Percentiles rank a stretch among this genome's conserved stretches.
These are phyloP conservation scores for Podarcis lilfordi DNA, from an alignment of 2,797 vertebrate species.

Conservation along the genomic window DNA sequence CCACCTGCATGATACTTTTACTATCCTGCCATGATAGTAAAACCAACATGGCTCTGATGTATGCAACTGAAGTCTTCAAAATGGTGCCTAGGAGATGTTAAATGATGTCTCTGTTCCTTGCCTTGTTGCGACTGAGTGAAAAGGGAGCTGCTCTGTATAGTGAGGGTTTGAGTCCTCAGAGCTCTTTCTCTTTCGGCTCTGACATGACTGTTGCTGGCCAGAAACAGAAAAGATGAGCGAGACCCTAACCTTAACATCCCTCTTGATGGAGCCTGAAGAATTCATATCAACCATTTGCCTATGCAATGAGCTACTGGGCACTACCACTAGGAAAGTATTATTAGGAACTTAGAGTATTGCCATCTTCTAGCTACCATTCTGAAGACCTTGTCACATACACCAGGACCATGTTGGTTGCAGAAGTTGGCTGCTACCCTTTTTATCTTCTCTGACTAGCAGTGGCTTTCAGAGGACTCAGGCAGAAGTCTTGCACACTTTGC, in stretches of 20 bases:
- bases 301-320: no score
- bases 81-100: not conserved
- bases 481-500: not conserved
- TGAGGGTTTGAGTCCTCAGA: not conserved
- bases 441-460: not conserved
- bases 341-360: no score
- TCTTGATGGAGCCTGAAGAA: not conserved
- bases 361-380: no score
- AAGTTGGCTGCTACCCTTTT: no score
- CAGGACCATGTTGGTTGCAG: no score
- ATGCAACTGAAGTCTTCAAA: not conserved
- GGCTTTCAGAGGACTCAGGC: not conserved
- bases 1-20: no score
- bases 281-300: no score
- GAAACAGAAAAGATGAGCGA: not conserved
- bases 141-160: not conserved
- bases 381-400: no score
- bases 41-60: not conserved
- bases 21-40: not conserved
- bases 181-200: not conserved
- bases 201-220: not conserved
- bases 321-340: no score
- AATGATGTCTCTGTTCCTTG: not conserved
- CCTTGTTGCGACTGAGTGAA: not conserved
- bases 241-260: not conserved